These are phyloP conservation scores for Chrysocyon brachyurus DNA, from an alignment of 2,797 vertebrate species.

Conservation along the genomic window DNA sequence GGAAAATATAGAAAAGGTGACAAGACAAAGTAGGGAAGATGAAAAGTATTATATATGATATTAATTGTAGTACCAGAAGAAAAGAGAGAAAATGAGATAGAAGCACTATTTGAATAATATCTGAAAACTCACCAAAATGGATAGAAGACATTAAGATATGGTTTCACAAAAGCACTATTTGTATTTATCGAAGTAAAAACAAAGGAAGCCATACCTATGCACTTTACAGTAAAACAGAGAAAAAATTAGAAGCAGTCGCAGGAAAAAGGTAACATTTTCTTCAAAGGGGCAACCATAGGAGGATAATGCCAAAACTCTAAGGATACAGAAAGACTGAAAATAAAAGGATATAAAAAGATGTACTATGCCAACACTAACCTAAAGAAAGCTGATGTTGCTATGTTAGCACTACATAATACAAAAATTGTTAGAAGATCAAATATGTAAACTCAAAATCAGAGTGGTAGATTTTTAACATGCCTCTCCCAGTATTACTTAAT, in stretches of 20 bases:
- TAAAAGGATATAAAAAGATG: not conserved
- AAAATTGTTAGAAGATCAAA: conserved; percentile 2
- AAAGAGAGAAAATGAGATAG: not conserved
- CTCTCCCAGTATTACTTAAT: not conserved
- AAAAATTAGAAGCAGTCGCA: not conserved
- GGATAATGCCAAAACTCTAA: not conserved
- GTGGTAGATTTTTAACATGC: not conserved
- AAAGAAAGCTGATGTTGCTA: not conserved
- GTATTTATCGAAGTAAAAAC: conserved; percentile 2
- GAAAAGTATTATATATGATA: not conserved
- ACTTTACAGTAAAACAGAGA: not conserved
- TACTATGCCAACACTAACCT: not conserved
- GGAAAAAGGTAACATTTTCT: not conserved
- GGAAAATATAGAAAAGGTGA: not conserved
- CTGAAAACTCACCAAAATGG: conserved; percentile 12
- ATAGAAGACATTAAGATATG: not conserved
- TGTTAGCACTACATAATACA: not conserved
- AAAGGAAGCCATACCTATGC: not conserved
- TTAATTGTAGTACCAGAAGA: not conserved
- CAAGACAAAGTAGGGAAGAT: not conserved
- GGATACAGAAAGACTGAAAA: not conserved
- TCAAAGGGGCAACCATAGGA: not conserved
- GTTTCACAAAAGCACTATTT: not conserved
- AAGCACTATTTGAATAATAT: not conserved
- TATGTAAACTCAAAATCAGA: not conserved